Percentiles rank a stretch among this genome's conserved stretches.
phyloP scores from a whole-genome alignment of 2,113 vertebrate species.

The Gambusia holbrooki region DNA sequence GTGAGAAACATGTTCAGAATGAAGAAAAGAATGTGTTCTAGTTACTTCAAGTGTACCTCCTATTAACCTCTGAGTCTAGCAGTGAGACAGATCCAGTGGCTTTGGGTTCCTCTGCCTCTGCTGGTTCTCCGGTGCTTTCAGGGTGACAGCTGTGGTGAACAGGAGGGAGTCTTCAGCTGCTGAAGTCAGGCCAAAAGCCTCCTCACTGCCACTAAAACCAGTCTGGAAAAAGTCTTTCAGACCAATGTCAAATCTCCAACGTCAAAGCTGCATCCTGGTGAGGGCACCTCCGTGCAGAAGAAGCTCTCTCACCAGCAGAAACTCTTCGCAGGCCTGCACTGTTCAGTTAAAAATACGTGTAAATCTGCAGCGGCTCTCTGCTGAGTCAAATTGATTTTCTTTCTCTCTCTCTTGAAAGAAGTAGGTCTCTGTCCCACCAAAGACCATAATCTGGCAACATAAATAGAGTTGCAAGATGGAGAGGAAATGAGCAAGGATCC shows the following conservation, averaged over 20 bases:
- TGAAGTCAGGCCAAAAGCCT: conserved; percentile 55
- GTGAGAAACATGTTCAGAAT: neutral
- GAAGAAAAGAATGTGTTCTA: conserved; percentile 16
- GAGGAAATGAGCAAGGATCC: conserved; percentile 75
- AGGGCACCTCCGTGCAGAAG: neutral
- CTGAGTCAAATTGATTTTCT: conserved; percentile 57
- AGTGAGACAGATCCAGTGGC: neutral
- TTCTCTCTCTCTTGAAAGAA: conserved; percentile 45
- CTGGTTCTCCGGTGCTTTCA: conserved; percentile 23
- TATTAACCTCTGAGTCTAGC: conserved; percentile 33
- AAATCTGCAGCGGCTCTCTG: conserved; percentile 52
- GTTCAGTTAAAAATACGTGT: conserved; percentile 21
- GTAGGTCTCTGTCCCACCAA: conserved; percentile 61
- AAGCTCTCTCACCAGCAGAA: conserved; percentile 4
- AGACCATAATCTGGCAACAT: conserved; percentile 66
- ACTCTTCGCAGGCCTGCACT: conserved; percentile 16
- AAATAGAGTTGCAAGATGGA: conserved; percentile 73
- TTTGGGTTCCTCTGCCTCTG: neutral
- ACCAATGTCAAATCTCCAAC: conserved; percentile 60
- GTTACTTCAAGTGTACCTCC: conserved; percentile 11
- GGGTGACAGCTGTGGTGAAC: conserved; percentile 66
- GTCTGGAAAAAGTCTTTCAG: conserved; percentile 40
- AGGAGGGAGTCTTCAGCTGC: conserved; percentile 57
- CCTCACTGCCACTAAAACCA: conserved; percentile 45
- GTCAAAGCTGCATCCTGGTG: conserved; percentile 25